Base-by-base conservation (phyloP, 2,888 invertebrate genomes). In the Rhaphigaster nebulosa region DNA sequence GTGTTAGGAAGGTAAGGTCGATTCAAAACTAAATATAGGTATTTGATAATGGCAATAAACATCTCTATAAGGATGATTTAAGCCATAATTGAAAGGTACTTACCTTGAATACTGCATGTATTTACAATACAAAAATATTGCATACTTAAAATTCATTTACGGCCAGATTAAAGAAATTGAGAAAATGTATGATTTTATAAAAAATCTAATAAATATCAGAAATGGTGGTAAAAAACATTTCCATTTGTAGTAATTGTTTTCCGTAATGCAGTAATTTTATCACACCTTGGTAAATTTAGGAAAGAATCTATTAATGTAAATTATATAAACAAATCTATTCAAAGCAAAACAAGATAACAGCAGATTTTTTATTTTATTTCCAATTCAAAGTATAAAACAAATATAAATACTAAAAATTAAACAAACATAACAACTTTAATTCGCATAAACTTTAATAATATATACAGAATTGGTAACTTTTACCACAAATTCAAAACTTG, bases 361-460 rank as follows among this genome's bases (percentile, higher is more conserved):
- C 26, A 26, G 6, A 29, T 12, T 15, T 20, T 50, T 8, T n/a
- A 26, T 84, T 84, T 45, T 84, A 84, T 84, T 84, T 45, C n/a
- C 15, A 84, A 84, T 1, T 6, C 5, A 45, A 45, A 45, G 15
- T 50, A 45, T 50, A 45, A 45, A 45, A 84, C 26, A 45, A 20
- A 13, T 84, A 84, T 84, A 84, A 84, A 84, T 84, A 84, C 84
- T 84, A 84, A 45, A 84, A 84, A n/a, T 84, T 41, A 80, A 1
- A 80, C 10, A 80, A 41, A 80, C 45, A 15, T 84, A 15, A n/a
- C 15, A 84, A 38, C 1, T 23, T 41, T 41, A 80, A 23, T 26
- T 65, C 80, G 41, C 26, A 41, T 80, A 26, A 41, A 84, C 41
- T n/a, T 45, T n/a, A 45, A 84, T 12, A n/a, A n/a, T 84, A 84